Evolutionary conservation across 1,140 invertebrate genomes (phyloP).

Genomic region (Myzus persicae): DNA sequence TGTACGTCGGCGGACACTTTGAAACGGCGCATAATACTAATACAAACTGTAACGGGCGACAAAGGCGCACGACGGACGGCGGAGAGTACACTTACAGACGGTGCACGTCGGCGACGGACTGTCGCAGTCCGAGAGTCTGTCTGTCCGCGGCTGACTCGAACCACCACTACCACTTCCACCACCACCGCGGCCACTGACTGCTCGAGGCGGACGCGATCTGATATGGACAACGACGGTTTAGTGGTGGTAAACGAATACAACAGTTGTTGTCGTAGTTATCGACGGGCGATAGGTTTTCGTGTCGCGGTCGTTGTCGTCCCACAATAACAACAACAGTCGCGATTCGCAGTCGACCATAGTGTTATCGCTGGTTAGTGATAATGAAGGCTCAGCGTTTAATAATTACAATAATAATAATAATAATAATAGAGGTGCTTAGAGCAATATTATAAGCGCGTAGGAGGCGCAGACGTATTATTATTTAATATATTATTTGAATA

Average conservation of each 20-base stretch:
- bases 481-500: not conserved
- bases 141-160: not conserved
- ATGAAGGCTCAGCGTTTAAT: not conserved
- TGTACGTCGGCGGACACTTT: not conserved
- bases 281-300: not conserved
- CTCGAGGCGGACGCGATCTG: not conserved
- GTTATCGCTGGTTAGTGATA: conserved; percentile 20
- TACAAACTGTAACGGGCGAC: not conserved
- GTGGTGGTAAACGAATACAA: not conserved
- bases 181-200: no score
- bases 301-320: not conserved
- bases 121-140: not conserved
- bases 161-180: not conserved
- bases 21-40: conserved; percentile 17
- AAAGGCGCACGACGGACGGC: not conserved
- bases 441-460: not conserved
- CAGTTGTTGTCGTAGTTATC: not conserved
- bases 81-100: no score
- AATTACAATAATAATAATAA: conserved; percentile 6
- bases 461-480: not conserved
- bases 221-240: not conserved
- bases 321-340: not conserved
- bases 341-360: not conserved
- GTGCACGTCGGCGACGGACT: not conserved
- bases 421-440: not conserved